Evolutionary conservation across 2,113 vertebrate species (phyloP), one percentile per base, ranked within the genome.

Genomic region (Vulpes lagopus): DNA sequence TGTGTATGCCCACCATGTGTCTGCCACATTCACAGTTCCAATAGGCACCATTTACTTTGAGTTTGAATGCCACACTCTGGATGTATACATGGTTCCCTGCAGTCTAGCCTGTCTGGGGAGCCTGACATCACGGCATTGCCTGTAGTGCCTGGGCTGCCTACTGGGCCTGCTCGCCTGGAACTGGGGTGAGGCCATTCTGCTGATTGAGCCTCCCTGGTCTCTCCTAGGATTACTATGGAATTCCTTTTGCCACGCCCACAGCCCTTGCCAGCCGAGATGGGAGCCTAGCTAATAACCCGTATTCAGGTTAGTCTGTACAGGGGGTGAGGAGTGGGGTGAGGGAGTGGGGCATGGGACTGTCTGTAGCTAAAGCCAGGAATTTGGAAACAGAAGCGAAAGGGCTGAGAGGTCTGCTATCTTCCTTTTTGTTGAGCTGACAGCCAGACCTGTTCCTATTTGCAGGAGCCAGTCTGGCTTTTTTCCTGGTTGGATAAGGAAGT

Each of bases 221-320:
- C 93, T 97, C 74, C 23, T 94, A 99, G 99, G 99, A 99, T 99
- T 99, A 99, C 98, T 99, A 99, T 0, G 99, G 99, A 98, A 99
- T 99, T 98, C 99, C 99, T 98, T 99, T 99, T 98, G 99, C 99
- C 74, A 99, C 99, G 97, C 99, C 99, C 95, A 99, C 99, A 93
- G 98, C 99, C 57, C 99, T 99, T 96, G 99, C 99, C 80, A 98
- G 99, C 98, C 99, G 99, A 99, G 99, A 99, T 32, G 99, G 99
- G 85, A 99, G 98, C 98, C 99, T 99, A 57, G 98, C 99, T 98
- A 99, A 98, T 98, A 99, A 99, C 98, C 99, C 99, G 0, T 99
- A 99, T 99, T 99, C 99, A 99, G 99, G 99, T 99, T 97, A 97
- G 98, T 97, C 19, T 1, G 11, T 62, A 93, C 51, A 53, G 27